Evolutionary conservation across 2,113 vertebrate species (phyloP), one percentile per base, ranked within the genome.

Genomic region (Megaleporinus macrocephalus): DNA sequence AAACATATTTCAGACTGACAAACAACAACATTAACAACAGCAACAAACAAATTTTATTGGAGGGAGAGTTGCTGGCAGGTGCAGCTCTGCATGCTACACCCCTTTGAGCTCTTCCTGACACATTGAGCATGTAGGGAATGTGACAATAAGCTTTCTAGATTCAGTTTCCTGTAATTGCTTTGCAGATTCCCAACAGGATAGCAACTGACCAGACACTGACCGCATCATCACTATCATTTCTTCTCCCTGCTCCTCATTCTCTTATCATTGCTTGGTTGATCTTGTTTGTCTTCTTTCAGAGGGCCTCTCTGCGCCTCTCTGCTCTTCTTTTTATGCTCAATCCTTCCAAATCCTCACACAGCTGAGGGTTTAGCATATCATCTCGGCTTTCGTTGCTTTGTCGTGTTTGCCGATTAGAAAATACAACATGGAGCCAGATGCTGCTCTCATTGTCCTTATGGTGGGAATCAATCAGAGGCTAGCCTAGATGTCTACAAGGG

Each of bases 321-420:
- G 24, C n/a, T 83, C 70, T 65, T 33, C 30, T 59, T 68, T 69
- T 82, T 80, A 83, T 84, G 85, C 81, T 82, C 66, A 80, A 85
- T 73, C 83, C 59, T 80, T 78, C 47, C n/a, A 70, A 71, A 78
- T 91, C 87, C 87, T 88, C 84, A 65, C 15, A 27, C 36, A 70
- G 33, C 66, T 44, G 87, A 85, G 83, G 86, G 82, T 83, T 88
- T 76, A 85, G 87, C 80, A 87, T 82, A 86, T 87, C 88, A 84
- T 89, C 27, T 79, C 73, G 82, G 73, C 87, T 83, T 87, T 90
- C 86, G 84, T 86, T 86, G 71, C 80, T 55, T 87, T 76, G 59
- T 81, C 70, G 30, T 87, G 63, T 90, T 61, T 69, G 57, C 12
- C 68, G 66, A 71, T 57, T 22, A 36, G 24, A 13, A 9, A 61